phyloP scores from a whole-genome alignment of 2,797 vertebrate species.

The Melanotaenia trifasciata region DNA sequence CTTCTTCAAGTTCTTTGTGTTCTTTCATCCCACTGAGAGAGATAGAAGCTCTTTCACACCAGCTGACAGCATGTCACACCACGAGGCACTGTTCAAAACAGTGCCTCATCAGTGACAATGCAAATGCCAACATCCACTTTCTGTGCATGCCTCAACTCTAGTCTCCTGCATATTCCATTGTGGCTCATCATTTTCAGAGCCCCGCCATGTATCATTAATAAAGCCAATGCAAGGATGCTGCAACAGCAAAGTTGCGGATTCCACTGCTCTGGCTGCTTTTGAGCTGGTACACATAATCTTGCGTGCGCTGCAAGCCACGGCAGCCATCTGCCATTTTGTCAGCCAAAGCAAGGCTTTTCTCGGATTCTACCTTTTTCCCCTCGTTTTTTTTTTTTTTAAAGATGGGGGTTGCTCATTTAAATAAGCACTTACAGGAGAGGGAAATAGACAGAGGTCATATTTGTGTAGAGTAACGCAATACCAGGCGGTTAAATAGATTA shows the following conservation, averaged over 20 bases:
- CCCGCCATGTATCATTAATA: conserved; percentile 30
- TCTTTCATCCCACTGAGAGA: conserved; percentile 35
- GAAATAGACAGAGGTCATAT: background rate
- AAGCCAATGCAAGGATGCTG: conserved; percentile 23
- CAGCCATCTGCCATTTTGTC: conserved; percentile 80
- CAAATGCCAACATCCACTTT: background rate
- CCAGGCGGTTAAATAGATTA: no score
- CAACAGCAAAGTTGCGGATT: conserved; percentile 48
- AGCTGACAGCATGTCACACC: conserved; percentile 53
- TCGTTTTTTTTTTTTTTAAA: background rate
- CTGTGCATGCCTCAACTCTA: conserved; percentile 6
- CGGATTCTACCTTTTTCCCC: background rate
- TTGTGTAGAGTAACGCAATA: background rate
- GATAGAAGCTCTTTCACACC: conserved; percentile 50
- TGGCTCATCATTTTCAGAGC: background rate
- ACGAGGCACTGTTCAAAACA: conserved; percentile 37
- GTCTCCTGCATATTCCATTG: background rate
- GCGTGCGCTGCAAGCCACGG: conserved; percentile 41
- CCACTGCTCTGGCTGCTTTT: conserved; percentile 11
- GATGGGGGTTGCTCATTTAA: background rate
- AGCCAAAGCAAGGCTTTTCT: conserved; percentile 34
- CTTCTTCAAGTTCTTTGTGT: conserved; percentile 64
- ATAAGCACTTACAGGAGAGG: background rate
- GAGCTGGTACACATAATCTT: conserved; percentile 43
- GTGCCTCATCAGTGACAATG: background rate